phyloP scores from a whole-genome alignment of 1,140 invertebrate species.

The Anoplophora glabripennis region DNA sequence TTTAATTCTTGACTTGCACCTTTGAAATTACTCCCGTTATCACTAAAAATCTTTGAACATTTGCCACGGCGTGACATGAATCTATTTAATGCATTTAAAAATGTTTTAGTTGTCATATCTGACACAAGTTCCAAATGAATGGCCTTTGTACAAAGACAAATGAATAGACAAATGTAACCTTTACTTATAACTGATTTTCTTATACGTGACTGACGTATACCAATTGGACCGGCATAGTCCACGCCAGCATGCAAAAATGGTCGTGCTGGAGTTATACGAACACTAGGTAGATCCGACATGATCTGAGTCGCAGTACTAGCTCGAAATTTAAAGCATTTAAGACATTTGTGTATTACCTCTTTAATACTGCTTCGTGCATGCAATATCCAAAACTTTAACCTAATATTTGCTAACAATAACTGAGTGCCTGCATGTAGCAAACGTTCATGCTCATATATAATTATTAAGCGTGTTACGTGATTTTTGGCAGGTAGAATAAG shows the following conservation, averaged over 20 bases:
- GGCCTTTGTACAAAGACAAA: conserved; percentile 14
- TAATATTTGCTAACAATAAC: neutral
- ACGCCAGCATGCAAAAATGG: conserved; percentile 45
- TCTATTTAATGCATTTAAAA: conserved; percentile 37
- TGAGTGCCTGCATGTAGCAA: neutral
- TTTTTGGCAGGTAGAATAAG: no score
- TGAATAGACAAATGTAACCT: conserved; percentile 33
- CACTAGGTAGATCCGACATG: conserved; percentile 40
- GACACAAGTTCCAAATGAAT: conserved; percentile 26
- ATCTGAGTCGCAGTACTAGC: neutral
- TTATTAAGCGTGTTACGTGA: no score
- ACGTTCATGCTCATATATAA: no score
- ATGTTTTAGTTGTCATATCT: conserved; percentile 21
- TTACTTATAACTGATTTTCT: conserved; percentile 24
- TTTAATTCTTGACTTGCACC: no score
- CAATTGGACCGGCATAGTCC: conserved; percentile 49
- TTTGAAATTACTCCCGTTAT: no score
- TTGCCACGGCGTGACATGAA: no score
- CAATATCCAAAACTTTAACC: neutral
- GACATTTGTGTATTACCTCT: no score
- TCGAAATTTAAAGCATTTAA: neutral
- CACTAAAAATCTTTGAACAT: no score
- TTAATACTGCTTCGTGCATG: no score
- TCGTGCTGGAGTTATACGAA: conserved; percentile 19
- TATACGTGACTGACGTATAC: conserved; percentile 20